phyloP scores from a whole-genome alignment of 2,888 invertebrate genomes.

The Drosophila pullipes region DNA sequence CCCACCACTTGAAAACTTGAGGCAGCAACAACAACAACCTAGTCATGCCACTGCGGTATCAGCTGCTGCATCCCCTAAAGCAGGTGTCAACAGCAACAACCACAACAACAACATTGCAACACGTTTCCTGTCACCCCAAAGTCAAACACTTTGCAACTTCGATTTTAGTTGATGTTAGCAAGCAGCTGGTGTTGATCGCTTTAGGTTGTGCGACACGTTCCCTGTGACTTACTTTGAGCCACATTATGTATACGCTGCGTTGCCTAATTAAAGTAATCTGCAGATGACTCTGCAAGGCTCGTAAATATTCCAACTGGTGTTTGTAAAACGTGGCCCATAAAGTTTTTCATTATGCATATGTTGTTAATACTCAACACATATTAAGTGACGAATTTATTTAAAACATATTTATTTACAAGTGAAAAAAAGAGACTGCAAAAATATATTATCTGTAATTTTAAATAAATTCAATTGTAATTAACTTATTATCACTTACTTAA shows the following conservation, averaged over 20 bases:
- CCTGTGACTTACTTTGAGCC: neutral
- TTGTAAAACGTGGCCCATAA: slow-evolving; percentile 42
- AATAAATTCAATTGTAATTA: neutral
- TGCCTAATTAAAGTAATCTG: slow-evolving; percentile 66
- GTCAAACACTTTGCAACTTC: slow-evolving; percentile 43
- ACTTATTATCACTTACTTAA: neutral
- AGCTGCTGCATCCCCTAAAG: slow-evolving; percentile 25
- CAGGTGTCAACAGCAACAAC: slow-evolving; percentile 52
- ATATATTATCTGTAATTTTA: neutral
- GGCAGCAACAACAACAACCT: slow-evolving; percentile 7
- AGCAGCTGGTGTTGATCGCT: slow-evolving; percentile 17
- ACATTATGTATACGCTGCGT: slow-evolving; percentile 60
- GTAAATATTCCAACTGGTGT: slow-evolving; percentile 18
- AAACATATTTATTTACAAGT: neutral
- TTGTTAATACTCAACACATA: neutral
- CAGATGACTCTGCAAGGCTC: slow-evolving; percentile 43
- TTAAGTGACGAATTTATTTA: neutral
- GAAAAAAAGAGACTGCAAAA: neutral
- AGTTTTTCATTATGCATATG: slow-evolving; percentile 19
- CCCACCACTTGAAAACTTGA: slow-evolving; percentile 57
- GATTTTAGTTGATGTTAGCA: slow-evolving; percentile 32
- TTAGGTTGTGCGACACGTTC: slow-evolving; percentile 57
- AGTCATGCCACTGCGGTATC: slow-evolving; percentile 7
- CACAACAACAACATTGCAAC: slow-evolving; percentile 7
- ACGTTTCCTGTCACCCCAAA: slow-evolving; percentile 31